A percentile compares a stretch with the other conserved stretches of the same genome.
Conservation (phyloP, 2,113 vertebrate genomes). For the Lycaon pictus region DNA sequence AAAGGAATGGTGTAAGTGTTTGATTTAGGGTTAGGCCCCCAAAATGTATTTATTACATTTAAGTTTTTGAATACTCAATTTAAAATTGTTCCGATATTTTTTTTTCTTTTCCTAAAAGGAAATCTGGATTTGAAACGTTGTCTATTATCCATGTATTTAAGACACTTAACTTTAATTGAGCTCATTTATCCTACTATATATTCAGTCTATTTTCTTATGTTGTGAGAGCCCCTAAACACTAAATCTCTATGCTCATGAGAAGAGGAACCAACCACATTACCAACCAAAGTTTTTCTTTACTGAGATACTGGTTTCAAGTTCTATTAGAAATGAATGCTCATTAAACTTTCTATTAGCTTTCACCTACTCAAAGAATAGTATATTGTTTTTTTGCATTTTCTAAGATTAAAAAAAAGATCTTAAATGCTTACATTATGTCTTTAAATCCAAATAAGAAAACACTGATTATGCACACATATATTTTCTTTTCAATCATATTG, state of each 20-base stretch:
- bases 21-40: not conserved
- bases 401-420: not conserved
- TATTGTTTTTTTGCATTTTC: not conserved
- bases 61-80: not conserved
- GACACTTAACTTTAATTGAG: not conserved
- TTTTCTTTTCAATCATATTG: constrained; percentile 27
- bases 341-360: constrained; percentile 51
- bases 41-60: not conserved
- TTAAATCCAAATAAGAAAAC: constrained; percentile 37
- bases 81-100: not conserved
- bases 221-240: constrained; percentile 59
- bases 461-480: not conserved
- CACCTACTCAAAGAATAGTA: not conserved
- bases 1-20: not conserved
- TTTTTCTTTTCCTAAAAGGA: constrained; percentile 14
- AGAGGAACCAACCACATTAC: not conserved
- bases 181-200: not conserved
- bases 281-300: constrained; percentile 6
- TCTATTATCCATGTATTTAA: not conserved
- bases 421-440: not conserved
- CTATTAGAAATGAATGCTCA: not conserved
- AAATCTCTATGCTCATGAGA: not conserved
- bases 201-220: constrained; percentile 49
- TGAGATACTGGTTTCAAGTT: constrained; percentile 23
- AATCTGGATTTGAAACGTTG: not conserved